Evolutionary conservation across 2,113 vertebrate genomes (phyloP).

Genomic region (Gnathonemus echidnorhynchus): DNA sequence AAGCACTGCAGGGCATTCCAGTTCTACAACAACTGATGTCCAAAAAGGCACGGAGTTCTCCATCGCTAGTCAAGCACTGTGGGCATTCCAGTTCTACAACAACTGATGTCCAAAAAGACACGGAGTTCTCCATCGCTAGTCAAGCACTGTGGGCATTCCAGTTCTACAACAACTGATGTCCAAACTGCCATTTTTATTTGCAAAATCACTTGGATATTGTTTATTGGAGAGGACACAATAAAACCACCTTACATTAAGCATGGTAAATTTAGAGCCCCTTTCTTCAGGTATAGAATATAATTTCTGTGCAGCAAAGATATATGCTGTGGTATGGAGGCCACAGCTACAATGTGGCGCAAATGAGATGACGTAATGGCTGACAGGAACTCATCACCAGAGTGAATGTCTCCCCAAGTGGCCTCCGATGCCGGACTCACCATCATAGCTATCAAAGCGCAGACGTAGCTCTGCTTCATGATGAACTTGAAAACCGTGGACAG

Average conservation of each 20-base stretch:
- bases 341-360: neutral
- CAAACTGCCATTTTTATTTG: neutral
- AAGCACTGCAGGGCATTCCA: neutral
- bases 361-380: neutral
- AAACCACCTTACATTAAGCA: neutral
- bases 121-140: neutral
- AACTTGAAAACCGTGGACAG: conserved; percentile 85
- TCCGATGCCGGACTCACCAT: conserved; percentile 73
- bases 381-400: neutral
- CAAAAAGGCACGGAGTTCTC: no score
- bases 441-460: conserved; percentile 96
- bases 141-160: neutral
- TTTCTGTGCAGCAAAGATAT: neutral
- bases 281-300: neutral
- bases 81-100: no score
- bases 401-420: neutral
- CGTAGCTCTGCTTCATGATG: conserved; percentile 97
- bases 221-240: neutral
- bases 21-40: neutral
- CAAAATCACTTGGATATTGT: neutral
- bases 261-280: neutral
- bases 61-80: no score
- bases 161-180: neutral
- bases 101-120: neutral
- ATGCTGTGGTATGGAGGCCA: neutral